phyloP scores from a whole-genome alignment of 2,113 vertebrate species.

The Vicugna pacos region DNA sequence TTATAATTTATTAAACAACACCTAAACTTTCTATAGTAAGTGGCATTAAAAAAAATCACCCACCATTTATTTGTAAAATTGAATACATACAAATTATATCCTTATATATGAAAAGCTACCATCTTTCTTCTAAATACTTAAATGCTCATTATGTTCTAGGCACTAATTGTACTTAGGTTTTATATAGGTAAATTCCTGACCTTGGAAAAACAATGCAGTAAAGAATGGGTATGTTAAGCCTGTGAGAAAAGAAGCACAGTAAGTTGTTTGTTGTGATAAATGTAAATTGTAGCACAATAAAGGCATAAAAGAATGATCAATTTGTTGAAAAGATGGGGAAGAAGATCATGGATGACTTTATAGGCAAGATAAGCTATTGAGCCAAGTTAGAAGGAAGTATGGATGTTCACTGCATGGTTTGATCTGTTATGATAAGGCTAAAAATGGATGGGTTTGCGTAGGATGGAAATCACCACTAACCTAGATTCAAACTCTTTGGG shows the following conservation, averaged over 20 bases:
- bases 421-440: background rate
- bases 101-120: background rate
- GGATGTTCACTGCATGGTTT: background rate
- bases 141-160: background rate
- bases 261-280: background rate
- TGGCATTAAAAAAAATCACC: background rate
- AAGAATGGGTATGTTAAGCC: background rate
- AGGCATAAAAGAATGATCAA: background rate
- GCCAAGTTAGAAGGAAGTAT: background rate
- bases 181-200: background rate
- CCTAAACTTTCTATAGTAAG: background rate
- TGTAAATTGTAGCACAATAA: background rate
- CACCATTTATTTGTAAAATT: background rate
- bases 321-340: background rate
- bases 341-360: background rate
- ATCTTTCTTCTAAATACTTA: background rate
- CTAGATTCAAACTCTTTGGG: background rate
- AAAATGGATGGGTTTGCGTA: background rate
- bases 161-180: background rate
- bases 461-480: background rate
- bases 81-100: background rate
- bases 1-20: background rate
- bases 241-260: background rate
- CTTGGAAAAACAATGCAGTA: background rate
- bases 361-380: background rate